Evolutionary conservation across 2,113 vertebrate species (phyloP).

Genomic region (Trachemys scripta): DNA sequence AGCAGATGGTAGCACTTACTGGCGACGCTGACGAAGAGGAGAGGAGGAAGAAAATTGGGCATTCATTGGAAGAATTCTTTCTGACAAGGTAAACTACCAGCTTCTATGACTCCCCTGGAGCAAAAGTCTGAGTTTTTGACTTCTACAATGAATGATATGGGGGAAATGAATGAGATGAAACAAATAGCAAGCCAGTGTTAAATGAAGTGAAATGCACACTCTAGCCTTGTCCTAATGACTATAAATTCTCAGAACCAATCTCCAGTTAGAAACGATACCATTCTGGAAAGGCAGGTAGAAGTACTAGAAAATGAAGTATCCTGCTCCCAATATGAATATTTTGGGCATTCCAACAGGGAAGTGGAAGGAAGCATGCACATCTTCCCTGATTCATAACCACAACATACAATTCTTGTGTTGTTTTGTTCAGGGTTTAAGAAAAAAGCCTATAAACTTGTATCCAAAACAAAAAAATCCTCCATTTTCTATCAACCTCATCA

Average conservation of each 20-base stretch:
- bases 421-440: not conserved
- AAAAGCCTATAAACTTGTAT: not conserved
- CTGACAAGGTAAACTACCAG: not conserved
- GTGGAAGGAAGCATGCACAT: not conserved
- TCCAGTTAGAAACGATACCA: not conserved
- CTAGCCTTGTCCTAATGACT: not conserved
- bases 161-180: not conserved
- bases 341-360: not conserved
- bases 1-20: slow-evolving; percentile 68
- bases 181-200: not conserved
- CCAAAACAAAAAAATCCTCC: not conserved
- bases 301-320: not conserved
- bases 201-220: not conserved
- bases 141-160: slow-evolving; percentile 14
- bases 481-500: not conserved
- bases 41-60: slow-evolving; percentile 29
- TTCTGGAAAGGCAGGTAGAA: not conserved
- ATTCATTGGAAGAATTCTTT: not conserved
- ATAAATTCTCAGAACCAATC: not conserved
- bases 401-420: not conserved
- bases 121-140: slow-evolving; percentile 37
- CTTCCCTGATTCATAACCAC: not conserved
- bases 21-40: slow-evolving; percentile 36
- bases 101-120: slow-evolving; percentile 28
- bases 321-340: not conserved